A percentile compares a stretch with the other conserved stretches of the same genome.
These are phyloP conservation scores for Diorhabda carinulata DNA, from an alignment of 1,140 invertebrate genomes.

Conservation along the genomic window DNA sequence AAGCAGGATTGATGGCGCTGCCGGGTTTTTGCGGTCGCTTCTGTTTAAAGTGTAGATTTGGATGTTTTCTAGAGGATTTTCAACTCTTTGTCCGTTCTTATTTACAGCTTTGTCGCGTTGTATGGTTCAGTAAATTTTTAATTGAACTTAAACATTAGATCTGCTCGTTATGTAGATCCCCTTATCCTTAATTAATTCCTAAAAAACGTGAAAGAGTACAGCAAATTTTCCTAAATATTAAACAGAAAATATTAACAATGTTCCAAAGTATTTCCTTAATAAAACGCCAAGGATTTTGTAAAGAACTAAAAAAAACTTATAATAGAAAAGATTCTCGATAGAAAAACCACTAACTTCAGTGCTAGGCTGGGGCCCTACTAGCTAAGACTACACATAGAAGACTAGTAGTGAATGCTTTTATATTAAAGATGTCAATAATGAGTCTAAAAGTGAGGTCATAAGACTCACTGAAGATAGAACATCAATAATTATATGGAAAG, in stretches of 20 bases:
- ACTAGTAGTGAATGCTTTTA: too few species aligned
- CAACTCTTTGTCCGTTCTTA: constrained; percentile 42
- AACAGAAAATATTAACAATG: not conserved
- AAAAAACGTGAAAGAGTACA: not conserved
- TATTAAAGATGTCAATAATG: too few species aligned
- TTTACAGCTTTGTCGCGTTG: constrained; percentile 35
- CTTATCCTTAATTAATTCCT: not conserved
- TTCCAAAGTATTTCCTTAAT: not conserved
- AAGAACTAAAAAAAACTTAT: not conserved
- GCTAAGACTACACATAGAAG: too few species aligned
- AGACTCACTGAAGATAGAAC: too few species aligned
- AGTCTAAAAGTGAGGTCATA: too few species aligned
- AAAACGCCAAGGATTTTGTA: not conserved
- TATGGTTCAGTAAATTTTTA: constrained; percentile 11
- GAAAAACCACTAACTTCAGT: not conserved
- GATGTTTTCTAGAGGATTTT: constrained; percentile 43
- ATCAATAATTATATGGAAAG: too few species aligned
- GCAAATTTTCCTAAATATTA: not conserved
- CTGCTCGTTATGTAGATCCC: not conserved
- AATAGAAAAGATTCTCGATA: not conserved
- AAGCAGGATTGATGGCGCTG: constrained; percentile 39
- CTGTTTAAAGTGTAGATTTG: constrained; percentile 40
- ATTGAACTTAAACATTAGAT: constrained; percentile 10
- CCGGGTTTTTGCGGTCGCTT: constrained; percentile 39
- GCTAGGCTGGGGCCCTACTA: too few species aligned